These are phyloP conservation scores for Takifugu rubripes DNA, from an alignment of 2,797 vertebrate genomes.

Conservation along the genomic window DNA sequence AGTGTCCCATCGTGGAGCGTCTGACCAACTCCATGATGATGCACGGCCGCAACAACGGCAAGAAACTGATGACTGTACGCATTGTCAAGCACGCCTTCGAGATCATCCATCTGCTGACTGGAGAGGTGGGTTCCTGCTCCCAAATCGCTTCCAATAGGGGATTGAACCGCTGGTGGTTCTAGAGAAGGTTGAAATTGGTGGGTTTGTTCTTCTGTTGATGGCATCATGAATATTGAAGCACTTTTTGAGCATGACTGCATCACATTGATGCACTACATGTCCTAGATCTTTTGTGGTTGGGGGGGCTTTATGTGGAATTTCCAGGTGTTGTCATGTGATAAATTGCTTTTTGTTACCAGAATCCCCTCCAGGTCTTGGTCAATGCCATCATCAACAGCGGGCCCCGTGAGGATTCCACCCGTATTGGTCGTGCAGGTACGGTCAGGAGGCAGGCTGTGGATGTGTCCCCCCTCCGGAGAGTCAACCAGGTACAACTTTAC, in stretches of 20 bases:
- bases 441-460: constrained; percentile 93
- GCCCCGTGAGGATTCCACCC: constrained; percentile 91
- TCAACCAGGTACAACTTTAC: constrained; percentile 85
- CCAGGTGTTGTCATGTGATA: not conserved
- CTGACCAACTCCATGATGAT: constrained; percentile 99
- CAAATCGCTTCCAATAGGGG: not conserved
- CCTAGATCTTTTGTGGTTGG: no score
- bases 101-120: constrained; percentile 94
- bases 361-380: constrained; percentile 91
- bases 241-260: no score
- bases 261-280: no score
- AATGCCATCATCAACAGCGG: constrained; percentile 97
- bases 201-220: no score
- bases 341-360: constrained; percentile 65
- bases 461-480: constrained; percentile 88
- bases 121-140: constrained; percentile 76
- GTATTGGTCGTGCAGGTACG: constrained; percentile 90
- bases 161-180: no score
- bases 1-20: constrained; percentile 93
- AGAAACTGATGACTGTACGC: constrained; percentile 93
- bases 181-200: not conserved
- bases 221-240: no score
- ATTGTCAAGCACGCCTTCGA: constrained; percentile 95
- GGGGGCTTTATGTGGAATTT: no score
- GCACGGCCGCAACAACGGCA: constrained; percentile 96